These are phyloP conservation scores for Megastigmus dorsalis DNA, from an alignment of 2,888 invertebrate species.

Conservation along the genomic window DNA sequence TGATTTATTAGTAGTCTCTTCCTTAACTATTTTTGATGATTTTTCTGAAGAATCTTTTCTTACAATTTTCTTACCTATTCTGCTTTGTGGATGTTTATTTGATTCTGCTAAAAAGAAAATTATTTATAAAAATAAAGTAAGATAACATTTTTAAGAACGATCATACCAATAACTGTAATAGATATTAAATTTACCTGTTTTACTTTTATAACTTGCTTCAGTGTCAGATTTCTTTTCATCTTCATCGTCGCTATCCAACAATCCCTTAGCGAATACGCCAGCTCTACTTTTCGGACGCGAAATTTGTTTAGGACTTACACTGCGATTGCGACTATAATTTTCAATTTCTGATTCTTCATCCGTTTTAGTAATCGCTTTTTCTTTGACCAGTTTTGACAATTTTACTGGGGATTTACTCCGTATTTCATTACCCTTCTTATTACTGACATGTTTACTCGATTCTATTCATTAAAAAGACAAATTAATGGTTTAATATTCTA, in stretches of 20 bases:
- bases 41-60: slow-evolving; percentile 25
- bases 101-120: slow-evolving; percentile 4
- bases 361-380: too few relatives aligned
- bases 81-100: slow-evolving; percentile 16
- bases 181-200: not conserved
- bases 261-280: not conserved
- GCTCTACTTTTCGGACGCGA: not conserved
- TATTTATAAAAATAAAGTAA: not conserved
- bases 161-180: too few relatives aligned
- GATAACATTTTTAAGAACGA: not conserved
- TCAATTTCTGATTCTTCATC: too few relatives aligned
- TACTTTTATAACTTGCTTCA: not conserved
- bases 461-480: not conserved
- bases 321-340: too few relatives aligned
- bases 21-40: not conserved
- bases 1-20: slow-evolving; percentile 3
- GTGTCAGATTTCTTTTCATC: slow-evolving; percentile 8
- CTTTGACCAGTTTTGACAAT: too few relatives aligned
- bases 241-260: slow-evolving; percentile 23
- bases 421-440: too few relatives aligned
- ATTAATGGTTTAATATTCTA: slow-evolving; percentile 9
- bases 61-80: slow-evolving; percentile 21
- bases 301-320: not conserved
- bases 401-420: too few relatives aligned
- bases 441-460: too few relatives aligned